Percentiles rank a stretch among this genome's conserved stretches.
phyloP scores from a whole-genome alignment of 2,888 invertebrate species.

The Mactromeris polynyma region DNA sequence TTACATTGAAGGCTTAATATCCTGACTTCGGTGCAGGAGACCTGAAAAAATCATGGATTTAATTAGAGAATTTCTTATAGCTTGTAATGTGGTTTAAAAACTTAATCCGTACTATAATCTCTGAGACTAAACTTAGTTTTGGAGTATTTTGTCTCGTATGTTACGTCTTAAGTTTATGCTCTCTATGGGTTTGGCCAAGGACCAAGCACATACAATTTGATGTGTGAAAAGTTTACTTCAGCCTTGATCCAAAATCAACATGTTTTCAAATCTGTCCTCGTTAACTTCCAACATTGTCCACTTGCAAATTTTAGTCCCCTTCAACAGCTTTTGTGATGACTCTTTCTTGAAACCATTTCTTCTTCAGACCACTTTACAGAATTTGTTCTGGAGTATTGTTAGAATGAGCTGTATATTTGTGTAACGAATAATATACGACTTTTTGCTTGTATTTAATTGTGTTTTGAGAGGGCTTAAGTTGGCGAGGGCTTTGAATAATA shows the following conservation, averaged over 20 bases:
- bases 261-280: neutral
- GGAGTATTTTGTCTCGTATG: neutral
- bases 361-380: too few relatives aligned
- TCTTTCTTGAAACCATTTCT: too few relatives aligned
- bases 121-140: neutral
- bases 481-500: too few relatives aligned
- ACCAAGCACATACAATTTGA: neutral
- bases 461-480: too few relatives aligned
- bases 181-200: neutral
- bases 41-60: slow-evolving; percentile 12
- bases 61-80: neutral
- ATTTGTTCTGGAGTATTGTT: too few relatives aligned
- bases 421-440: neutral
- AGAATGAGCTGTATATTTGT: neutral
- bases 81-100: neutral
- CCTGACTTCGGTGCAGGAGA: neutral
- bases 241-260: neutral
- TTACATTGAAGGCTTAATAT: neutral
- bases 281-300: neutral
- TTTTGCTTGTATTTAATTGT: too few relatives aligned
- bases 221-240: neutral
- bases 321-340: too few relatives aligned
- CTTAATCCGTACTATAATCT: neutral
- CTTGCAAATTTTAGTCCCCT: too few relatives aligned
- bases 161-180: neutral